Conservation (phyloP, 2,888 invertebrate genomes). For the Drosophila formosana region DNA sequence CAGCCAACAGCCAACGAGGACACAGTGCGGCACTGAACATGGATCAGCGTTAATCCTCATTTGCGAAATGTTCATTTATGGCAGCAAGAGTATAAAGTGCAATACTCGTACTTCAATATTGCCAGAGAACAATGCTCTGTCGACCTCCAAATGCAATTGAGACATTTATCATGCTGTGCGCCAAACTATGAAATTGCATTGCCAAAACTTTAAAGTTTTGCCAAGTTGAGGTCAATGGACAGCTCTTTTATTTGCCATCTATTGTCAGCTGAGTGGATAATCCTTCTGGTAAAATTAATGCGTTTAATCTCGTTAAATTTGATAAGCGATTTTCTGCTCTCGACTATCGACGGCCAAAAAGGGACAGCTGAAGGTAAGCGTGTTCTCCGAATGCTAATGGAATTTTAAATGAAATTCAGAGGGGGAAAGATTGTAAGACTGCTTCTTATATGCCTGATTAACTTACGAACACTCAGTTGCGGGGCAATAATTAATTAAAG, state of each 20-base stretch:
- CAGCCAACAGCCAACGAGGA: conserved; percentile 7
- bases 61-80: conserved; percentile 5
- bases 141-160: conserved; percentile 17
- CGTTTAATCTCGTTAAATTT: background rate
- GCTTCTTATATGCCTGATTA: conserved; percentile 23
- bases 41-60: conserved; percentile 4
- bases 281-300: background rate
- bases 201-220: conserved; percentile 25
- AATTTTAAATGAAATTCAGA: conserved; percentile 37
- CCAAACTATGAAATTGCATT: conserved; percentile 32
- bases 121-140: conserved; percentile 7
- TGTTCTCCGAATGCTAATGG: conserved; percentile 22
- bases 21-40: conserved; percentile 6
- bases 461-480: conserved; percentile 20
- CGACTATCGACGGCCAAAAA: conserved; percentile 1
- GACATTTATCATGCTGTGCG: conserved; percentile 8
- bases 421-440: conserved; percentile 5
- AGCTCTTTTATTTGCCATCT: conserved; percentile 6
- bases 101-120: conserved; percentile 7
- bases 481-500: conserved; percentile 50
- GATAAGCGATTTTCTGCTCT: background rate
- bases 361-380: background rate
- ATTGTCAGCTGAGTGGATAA: background rate
- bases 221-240: conserved; percentile 32
- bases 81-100: background rate